Evolutionary conservation across 2,113 vertebrate species (phyloP).

Genomic region (Melanerpes formicivorus): DNA sequence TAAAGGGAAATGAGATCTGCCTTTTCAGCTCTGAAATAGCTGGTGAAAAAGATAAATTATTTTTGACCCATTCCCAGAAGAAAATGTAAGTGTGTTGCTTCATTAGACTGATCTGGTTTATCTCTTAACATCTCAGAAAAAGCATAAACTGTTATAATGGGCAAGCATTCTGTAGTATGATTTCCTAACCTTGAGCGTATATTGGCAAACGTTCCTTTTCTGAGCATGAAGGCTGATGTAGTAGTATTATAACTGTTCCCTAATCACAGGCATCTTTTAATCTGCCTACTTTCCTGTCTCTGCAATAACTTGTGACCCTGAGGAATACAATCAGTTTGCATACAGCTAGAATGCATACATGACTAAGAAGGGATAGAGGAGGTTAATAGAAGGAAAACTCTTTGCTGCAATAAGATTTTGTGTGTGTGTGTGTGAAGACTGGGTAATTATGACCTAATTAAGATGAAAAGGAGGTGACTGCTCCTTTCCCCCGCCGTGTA

Average conservation of each 20-base stretch:
- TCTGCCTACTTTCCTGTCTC: background rate
- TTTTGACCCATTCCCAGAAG: background rate
- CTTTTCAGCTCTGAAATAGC: background rate
- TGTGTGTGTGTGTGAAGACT: background rate
- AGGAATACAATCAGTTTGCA: background rate
- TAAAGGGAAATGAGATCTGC: background rate
- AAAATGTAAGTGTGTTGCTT: background rate
- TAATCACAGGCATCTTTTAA: background rate
- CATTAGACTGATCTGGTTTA: background rate
- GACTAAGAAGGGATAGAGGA: background rate
- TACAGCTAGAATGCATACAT: background rate
- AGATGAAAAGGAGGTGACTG: background rate
- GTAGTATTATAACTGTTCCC: background rate
- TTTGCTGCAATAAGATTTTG: background rate
- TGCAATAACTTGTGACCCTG: background rate
- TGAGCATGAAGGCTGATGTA: background rate
- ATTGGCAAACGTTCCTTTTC: background rate
- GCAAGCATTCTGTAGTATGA: background rate
- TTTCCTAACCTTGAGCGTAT: background rate
- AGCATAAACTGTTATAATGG: background rate
- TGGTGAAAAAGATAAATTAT: background rate
- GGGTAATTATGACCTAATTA: slow-evolving; percentile 28
- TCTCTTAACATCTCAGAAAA: background rate
- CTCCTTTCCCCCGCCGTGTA: background rate
- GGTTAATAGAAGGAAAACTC: background rate